Percentiles rank a stretch among this genome's conserved stretches.
These are phyloP conservation scores for Oasisia sp. DNA, from an alignment of 2,888 invertebrate genomes.

Conservation along the genomic window DNA sequence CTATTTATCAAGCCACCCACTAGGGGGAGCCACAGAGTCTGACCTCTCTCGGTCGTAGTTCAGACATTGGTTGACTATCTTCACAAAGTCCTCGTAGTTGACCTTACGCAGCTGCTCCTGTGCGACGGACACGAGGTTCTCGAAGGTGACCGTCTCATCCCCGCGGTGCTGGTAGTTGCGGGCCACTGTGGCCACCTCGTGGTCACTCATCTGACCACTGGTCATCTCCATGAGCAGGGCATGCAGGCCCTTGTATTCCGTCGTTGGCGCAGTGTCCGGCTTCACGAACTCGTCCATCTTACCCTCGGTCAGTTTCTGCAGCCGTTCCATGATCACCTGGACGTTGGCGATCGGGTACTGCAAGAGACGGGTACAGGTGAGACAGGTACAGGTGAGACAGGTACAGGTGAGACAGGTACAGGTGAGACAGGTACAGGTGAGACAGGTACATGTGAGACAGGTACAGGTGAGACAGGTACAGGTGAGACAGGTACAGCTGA, in stretches of 20 bases:
- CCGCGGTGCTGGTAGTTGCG: constrained; percentile 45
- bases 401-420: neutral
- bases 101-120: constrained; percentile 62
- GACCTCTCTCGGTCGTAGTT: constrained; percentile 58
- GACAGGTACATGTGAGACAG: neutral
- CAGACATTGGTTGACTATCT: constrained; percentile 53
- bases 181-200: constrained; percentile 60
- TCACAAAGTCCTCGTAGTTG: constrained; percentile 61
- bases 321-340: constrained; percentile 46
- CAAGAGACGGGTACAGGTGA: constrained; percentile 25
- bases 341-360: constrained; percentile 56
- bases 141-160: constrained; percentile 47
- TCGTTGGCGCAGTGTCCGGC: constrained; percentile 31
- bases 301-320: constrained; percentile 46
- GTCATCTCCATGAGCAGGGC: constrained; percentile 42
- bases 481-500: neutral
- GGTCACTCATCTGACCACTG: constrained; percentile 48
- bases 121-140: constrained; percentile 54
- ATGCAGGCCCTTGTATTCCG: constrained; percentile 25
- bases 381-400: neutral
- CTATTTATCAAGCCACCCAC: too few species aligned
- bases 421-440: neutral
- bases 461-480: neutral
- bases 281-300: constrained; percentile 46
- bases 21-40: constrained; percentile 30